Conservation (phyloP, 2,797 vertebrate species). For the Sebastolobus alascanus region DNA sequence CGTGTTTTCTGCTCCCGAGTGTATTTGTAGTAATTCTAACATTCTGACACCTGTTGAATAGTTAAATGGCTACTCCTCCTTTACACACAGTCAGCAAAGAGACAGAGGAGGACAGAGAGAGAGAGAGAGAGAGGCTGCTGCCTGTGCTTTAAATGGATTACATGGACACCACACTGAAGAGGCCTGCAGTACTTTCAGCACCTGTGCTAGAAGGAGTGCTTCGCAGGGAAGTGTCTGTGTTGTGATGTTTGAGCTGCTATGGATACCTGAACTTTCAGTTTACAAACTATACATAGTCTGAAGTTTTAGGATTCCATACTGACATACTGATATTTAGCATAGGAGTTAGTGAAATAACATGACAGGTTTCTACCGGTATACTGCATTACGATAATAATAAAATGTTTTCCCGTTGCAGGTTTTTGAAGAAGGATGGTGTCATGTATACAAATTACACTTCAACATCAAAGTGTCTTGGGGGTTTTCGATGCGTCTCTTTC, state of each 20-base stretch:
- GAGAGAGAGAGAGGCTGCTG: constrained; percentile 8
- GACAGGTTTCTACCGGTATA: constrained; percentile 37
- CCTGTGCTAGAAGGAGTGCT: constrained; percentile 50
- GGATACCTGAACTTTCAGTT: constrained; percentile 50
- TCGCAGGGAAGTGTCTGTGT: constrained; percentile 31
- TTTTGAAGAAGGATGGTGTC: constrained; percentile 50
- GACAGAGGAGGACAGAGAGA: constrained; percentile 11
- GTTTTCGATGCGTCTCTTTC: constrained; percentile 66
- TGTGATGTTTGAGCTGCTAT: constrained; percentile 57
- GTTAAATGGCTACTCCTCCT: constrained; percentile 42
- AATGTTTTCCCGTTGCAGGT: constrained; percentile 43
- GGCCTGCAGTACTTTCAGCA: constrained; percentile 37
- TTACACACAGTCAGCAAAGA: constrained; percentile 44
- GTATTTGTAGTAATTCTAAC: constrained; percentile 41
- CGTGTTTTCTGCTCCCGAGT: constrained; percentile 31
- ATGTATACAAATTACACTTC: constrained; percentile 75
- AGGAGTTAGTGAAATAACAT: constrained; percentile 40
- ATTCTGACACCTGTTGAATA: constrained; percentile 57
- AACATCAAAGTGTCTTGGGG: constrained; percentile 73
- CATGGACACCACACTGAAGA: constrained; percentile 40
- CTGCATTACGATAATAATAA: constrained; percentile 55
- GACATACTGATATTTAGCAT: constrained; percentile 25
- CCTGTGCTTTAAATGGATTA: constrained; percentile 33
- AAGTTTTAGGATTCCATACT: constrained; percentile 46
- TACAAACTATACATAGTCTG: constrained; percentile 25